These are phyloP conservation scores for Apis laboriosa DNA, from an alignment of 1,140 invertebrate genomes.

Conservation along the genomic window DNA sequence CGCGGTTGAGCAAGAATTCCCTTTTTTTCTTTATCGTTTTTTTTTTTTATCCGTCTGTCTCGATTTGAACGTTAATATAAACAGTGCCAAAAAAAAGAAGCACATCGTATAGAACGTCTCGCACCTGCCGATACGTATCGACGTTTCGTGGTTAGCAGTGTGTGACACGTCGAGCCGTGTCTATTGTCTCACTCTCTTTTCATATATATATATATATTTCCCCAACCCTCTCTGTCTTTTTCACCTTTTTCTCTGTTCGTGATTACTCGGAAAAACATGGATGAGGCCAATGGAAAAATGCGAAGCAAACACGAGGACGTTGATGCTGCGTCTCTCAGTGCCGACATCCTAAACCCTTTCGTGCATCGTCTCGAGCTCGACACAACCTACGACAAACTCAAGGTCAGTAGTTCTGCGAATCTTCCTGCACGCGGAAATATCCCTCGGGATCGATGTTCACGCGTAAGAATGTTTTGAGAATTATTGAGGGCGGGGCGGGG, in stretches of 20 bases:
- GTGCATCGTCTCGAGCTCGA: conserved; percentile 91
- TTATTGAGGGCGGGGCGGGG: conserved; percentile 22
- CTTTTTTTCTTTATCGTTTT: conserved; percentile 9
- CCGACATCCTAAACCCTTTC: conserved; percentile 89
- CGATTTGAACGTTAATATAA: not conserved
- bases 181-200: not conserved
- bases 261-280: conserved; percentile 10
- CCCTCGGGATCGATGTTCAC: conserved; percentile 51
- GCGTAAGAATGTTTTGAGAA: conserved; percentile 15
- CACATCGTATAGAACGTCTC: not conserved
- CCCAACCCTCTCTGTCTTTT: not conserved
- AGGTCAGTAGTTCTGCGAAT: conserved; percentile 83
- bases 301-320: conserved; percentile 60
- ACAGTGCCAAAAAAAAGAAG: not conserved
- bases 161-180: conserved; percentile 19
- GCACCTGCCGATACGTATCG: conserved; percentile 26
- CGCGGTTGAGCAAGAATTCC: not conserved
- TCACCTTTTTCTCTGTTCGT: not conserved
- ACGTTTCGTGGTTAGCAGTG: conserved; percentile 32
- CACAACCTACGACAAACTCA: conserved; percentile 91
- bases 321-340: conserved; percentile 71
- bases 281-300: conserved; percentile 47
- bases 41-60: not conserved
- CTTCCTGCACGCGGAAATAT: not conserved
- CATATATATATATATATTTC: not conserved